Conservation (phyloP, 2,888 invertebrate species). For the Prostheceraeus crozeri region DNA sequence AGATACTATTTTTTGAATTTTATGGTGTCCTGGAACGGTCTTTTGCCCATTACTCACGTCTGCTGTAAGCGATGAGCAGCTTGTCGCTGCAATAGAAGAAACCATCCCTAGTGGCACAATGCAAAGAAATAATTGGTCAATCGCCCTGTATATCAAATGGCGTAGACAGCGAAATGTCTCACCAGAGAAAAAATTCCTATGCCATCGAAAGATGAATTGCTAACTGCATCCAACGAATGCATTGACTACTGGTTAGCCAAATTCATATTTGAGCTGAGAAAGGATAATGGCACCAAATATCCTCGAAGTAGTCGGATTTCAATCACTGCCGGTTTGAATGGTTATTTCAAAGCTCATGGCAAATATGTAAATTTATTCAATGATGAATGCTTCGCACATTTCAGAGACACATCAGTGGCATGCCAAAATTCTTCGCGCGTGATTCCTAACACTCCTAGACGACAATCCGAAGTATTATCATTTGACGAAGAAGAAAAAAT, state of each 20-base stretch:
- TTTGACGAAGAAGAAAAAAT: slow-evolving; percentile 11
- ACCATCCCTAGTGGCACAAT: too few relatives aligned
- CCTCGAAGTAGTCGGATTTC: slow-evolving; percentile 8
- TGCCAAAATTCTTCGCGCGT: background rate
- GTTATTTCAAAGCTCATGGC: slow-evolving; percentile 15
- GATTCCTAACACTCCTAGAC: background rate
- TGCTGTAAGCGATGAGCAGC: too few relatives aligned
- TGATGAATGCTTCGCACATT: slow-evolving; percentile 7
- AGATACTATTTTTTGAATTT: too few relatives aligned
- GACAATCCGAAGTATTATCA: slow-evolving; percentile 8
- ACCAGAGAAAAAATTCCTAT: too few relatives aligned
- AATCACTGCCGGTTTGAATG: slow-evolving; percentile 17
- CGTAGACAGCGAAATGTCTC: slow-evolving; percentile 16
- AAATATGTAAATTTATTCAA: slow-evolving; percentile 8
- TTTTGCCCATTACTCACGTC: too few relatives aligned
- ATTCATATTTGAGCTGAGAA: slow-evolving; percentile 11
- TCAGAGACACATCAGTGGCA: slow-evolving; percentile 6
- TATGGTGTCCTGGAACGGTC: too few relatives aligned
- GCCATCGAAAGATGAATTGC: background rate
- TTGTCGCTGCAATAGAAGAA: too few relatives aligned
- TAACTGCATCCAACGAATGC: background rate
- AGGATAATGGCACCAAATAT: slow-evolving; percentile 6
- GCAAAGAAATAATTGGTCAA: background rate
- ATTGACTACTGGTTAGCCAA: slow-evolving; percentile 19
- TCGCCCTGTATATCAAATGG: slow-evolving; percentile 3